Conservation (phyloP, 2,888 invertebrate species). For the Clivina fossor region DNA sequence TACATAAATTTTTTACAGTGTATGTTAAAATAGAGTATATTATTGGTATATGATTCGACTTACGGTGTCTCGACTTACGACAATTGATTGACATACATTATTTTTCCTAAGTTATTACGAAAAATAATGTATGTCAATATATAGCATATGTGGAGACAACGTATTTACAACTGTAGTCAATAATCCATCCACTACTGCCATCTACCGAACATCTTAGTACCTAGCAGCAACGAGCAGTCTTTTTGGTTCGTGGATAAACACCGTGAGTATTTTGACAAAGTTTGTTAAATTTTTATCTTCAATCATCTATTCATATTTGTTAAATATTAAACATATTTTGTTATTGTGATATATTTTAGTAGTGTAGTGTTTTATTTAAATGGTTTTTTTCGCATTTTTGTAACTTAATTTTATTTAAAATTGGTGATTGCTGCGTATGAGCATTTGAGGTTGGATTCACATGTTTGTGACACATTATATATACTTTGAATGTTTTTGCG, state of each 20-base stretch:
- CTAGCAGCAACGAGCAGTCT: slow-evolving; percentile 11
- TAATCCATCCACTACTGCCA: too few species aligned
- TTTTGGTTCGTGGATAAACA: slow-evolving; percentile 26
- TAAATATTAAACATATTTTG: not conserved
- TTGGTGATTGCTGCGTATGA: slow-evolving; percentile 9
- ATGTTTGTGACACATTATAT: slow-evolving; percentile 18
- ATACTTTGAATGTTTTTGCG: too few species aligned
- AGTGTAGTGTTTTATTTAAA: slow-evolving; percentile 10
- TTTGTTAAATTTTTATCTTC: slow-evolving; percentile 13
- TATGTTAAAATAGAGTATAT: too few species aligned
- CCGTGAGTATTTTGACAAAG: slow-evolving; percentile 24
- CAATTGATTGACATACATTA: too few species aligned
- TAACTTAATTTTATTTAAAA: slow-evolving; percentile 22
- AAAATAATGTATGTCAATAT: too few species aligned
- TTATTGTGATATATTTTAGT: slow-evolving; percentile 15
- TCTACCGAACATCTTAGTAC: slow-evolving; percentile 1
- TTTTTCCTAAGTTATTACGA: too few species aligned
- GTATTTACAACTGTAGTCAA: too few species aligned
- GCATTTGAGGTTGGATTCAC: slow-evolving; percentile 32
- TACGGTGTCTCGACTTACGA: too few species aligned
- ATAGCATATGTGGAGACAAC: too few species aligned
- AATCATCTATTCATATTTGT: slow-evolving; percentile 15
- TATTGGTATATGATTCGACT: too few species aligned
- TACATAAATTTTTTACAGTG: too few species aligned
- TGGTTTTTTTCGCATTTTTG: slow-evolving; percentile 19